Base-by-base conservation (phyloP, 2,113 vertebrate species). In the Lutjanus erythropterus region DNA sequence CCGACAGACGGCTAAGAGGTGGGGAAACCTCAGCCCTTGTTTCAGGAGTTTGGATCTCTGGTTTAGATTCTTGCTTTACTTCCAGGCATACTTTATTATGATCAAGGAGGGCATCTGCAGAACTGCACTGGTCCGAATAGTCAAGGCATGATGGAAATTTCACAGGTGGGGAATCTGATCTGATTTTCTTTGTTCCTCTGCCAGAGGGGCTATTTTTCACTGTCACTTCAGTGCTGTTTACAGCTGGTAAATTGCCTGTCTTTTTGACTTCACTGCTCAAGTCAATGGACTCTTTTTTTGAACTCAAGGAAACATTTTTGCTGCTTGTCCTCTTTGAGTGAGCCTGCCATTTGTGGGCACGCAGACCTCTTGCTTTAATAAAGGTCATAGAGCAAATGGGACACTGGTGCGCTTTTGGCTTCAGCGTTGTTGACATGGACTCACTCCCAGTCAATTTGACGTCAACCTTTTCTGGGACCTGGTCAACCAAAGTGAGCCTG, bases 271-370 rank as follows among this genome's bases (percentile, higher is more conserved):
- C 61, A 46, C 33, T 6, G 11, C 46, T 75, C 3, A 42, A 47
- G 27, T 50, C 18, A 2, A 52, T 4, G 1, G 50, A 25, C 14
- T 70, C 66, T 3, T 16, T 56, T 64, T 81, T 52, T 6, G 1
- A 9, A 9, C 5, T 33, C 21, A 58, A 29, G 25, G 19, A 18
- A 23, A 39, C 7, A 0, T 15, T 62, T 50, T 84, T 85, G 33
- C 56, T 12, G 61, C 79, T 81, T 15, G 25, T 49, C 10, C 27
- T 66, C 31, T 87, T 82, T 0, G 88, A 78, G 71, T 95, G 95
- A 25, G 88, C 93, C 74, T 95, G 93, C 94, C 94, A 95, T 52
- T 85, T 91, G 82, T 96, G 95, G 56, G 94, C 94, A 27, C 91
- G 90, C 37, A 95, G 86, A 29, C 93, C 94, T 82, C 91, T 86